Conservation (phyloP, 2,797 vertebrate species). For the Leuciscus waleckii region DNA sequence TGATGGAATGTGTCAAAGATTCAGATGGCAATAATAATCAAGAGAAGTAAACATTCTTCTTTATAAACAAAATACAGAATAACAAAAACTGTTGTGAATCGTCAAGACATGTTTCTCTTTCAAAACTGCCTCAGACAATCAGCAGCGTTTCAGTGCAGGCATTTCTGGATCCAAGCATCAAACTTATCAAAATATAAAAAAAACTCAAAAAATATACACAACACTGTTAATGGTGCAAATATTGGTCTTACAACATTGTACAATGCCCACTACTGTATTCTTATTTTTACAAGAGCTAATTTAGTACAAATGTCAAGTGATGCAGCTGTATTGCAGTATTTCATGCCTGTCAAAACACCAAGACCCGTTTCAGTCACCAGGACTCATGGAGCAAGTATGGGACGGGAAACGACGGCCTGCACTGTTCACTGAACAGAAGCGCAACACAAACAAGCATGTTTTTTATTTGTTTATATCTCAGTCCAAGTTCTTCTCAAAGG, state of each 20-base stretch:
- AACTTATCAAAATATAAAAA: conserved; percentile 29
- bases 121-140: conserved; percentile 38
- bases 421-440: conserved; percentile 51
- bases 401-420: conserved; percentile 26
- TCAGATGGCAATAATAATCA: conserved; percentile 19
- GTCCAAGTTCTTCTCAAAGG: conserved; percentile 89
- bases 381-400: conserved; percentile 43
- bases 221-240: conserved; percentile 22
- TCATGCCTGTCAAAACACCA: conserved; percentile 14
- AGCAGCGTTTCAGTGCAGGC: conserved; percentile 64
- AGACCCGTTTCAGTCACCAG: conserved; percentile 62
- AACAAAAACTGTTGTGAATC: conserved; percentile 32
- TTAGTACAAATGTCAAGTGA: conserved; percentile 54
- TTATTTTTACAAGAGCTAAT: conserved; percentile 37
- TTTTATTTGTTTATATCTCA: conserved; percentile 62
- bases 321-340: conserved; percentile 43
- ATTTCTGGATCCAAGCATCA: conserved; percentile 45
- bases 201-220: conserved; percentile 7
- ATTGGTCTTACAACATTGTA: conserved; percentile 50
- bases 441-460: conserved; percentile 20
- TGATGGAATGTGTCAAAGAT: conserved; percentile 42
- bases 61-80: conserved; percentile 29
- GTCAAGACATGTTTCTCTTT: conserved; percentile 33
- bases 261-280: conserved; percentile 39
- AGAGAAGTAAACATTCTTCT: conserved; percentile 36